phyloP scores from a whole-genome alignment of 2,888 invertebrate species.

The Yponomeuta malinellus region DNA sequence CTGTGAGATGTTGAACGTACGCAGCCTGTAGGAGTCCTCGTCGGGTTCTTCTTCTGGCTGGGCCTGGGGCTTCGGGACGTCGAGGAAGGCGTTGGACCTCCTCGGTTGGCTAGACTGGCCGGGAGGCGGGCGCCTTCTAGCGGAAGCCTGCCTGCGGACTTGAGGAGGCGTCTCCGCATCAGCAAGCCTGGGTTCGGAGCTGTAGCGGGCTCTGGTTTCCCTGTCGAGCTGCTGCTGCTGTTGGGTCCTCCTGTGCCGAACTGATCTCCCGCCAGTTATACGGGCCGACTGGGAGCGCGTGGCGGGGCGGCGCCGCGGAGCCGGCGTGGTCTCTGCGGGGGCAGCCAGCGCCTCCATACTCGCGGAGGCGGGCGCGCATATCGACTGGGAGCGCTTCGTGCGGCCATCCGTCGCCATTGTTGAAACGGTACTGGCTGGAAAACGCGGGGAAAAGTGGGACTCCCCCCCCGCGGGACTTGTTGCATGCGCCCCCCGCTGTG shows the following conservation, averaged over 20 bases:
- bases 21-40: conserved; percentile 91
- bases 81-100: conserved; percentile 82
- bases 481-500: conserved; percentile 42
- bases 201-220: conserved; percentile 77
- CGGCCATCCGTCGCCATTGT: conserved; percentile 79
- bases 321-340: conserved; percentile 73
- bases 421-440: conserved; percentile 63
- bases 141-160: conserved; percentile 78
- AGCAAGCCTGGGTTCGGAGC: conserved; percentile 80
- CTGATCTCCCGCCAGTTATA: conserved; percentile 79
- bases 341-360: conserved; percentile 80
- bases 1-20: conserved; percentile 94
- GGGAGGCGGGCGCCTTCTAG: conserved; percentile 70
- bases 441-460: conserved; percentile 40
- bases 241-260: conserved; percentile 60
- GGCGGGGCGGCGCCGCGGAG: conserved; percentile 79
- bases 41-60: conserved; percentile 79
- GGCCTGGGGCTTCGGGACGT: conserved; percentile 73
- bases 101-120: conserved; percentile 69
- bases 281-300: conserved; percentile 86
- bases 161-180: conserved; percentile 82
- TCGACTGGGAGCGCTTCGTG: conserved; percentile 84
- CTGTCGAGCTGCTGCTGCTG: conserved; percentile 65
- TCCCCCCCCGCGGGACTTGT: conserved; percentile 49
- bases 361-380: conserved; percentile 81